phyloP scores from a whole-genome alignment of 2,888 invertebrate genomes.

The Andrena bucephala region DNA sequence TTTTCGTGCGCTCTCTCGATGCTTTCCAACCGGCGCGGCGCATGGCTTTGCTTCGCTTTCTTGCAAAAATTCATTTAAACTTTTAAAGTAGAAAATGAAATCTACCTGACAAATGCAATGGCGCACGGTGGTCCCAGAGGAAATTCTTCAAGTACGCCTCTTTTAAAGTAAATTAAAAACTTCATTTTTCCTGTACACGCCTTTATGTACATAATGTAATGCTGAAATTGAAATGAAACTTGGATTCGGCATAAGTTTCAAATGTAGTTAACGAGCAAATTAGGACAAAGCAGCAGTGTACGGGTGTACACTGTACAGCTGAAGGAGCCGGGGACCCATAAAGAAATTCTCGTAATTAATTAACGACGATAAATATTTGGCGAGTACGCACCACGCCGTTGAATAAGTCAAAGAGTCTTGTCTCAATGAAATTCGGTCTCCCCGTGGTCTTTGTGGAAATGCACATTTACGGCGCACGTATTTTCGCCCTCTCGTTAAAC shows the following conservation, averaged over 20 bases:
- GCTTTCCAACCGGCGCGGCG: constrained; percentile 16
- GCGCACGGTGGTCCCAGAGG: no score
- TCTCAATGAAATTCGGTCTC: neutral
- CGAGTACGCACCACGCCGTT: neutral
- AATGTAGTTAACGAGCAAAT: neutral
- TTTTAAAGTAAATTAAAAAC: no score
- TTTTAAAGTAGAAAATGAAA: no score
- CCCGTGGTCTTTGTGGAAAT: neutral
- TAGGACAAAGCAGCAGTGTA: neutral
- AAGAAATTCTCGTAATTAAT: constrained; percentile 17
- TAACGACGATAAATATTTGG: constrained; percentile 21
- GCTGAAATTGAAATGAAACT: no score
- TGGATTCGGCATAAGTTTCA: neutral
- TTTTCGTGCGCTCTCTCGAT: constrained; percentile 42
- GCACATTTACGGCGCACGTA: neutral
- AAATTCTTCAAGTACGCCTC: no score
- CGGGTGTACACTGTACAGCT: no score
- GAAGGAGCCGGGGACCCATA: neutral
- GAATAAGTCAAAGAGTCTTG: constrained; percentile 3
- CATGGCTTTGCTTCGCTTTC: constrained; percentile 8
- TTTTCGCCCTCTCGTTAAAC: neutral
- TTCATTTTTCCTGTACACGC: no score
- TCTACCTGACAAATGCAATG: no score
- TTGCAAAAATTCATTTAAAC: no score
- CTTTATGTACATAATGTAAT: no score